Evolutionary conservation across 35 echinoderm and acorn worm genomes (phyloP), one percentile per base, ranked within the genome.

Genomic region (Apostichopus californicus): DNA sequence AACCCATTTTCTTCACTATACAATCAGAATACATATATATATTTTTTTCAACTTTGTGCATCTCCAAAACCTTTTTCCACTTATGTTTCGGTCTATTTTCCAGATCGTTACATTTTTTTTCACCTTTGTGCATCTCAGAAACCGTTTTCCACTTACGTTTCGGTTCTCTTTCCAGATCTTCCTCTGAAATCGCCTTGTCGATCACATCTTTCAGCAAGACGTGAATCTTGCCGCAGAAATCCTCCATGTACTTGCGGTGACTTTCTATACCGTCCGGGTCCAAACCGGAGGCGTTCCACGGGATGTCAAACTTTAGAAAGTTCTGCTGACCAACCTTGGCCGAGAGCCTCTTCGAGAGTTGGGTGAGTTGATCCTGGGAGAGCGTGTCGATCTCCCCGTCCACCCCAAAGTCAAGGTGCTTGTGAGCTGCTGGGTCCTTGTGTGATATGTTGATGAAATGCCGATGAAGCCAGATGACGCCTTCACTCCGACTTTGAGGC

Each of bases 321-420:
- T 94, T 92, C n/a, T 91, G 88, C 92, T 92, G 86, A 21, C 90
- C 96, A n/a, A 96, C 93, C 93, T 99, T 96, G 56, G 91, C 77
- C 11, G 84, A 90, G 28, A 99, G 88, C 60, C 97, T 87, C 83
- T 96, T 96, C 18, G 95, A 96, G 46, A 99, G 92, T 70, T 99
- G 97, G 77, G 26, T 80, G 3, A 99, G 97, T 70, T 96, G 93
- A 63, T 99, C 97, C 18, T 96, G 92, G n/a, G 95, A 96, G 70
- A 93, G 92, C 9, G 78, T 85, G 80, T 99, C 97, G n/a, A 92
- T 77, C 80, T 95, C 92, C 56, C 89, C 70, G 65, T 96, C 97
- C 55, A 93, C 59, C 20, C 79, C 81, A 1, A 96, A 63, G 91
- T 99, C 97, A 10, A 98, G 72, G 92, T 99, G 93, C 54, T 86